Evolutionary conservation across 64 coral and sea anemone species (phyloP), one percentile per base, ranked within the genome.

Genomic region (Pachyseris speciosa): DNA sequence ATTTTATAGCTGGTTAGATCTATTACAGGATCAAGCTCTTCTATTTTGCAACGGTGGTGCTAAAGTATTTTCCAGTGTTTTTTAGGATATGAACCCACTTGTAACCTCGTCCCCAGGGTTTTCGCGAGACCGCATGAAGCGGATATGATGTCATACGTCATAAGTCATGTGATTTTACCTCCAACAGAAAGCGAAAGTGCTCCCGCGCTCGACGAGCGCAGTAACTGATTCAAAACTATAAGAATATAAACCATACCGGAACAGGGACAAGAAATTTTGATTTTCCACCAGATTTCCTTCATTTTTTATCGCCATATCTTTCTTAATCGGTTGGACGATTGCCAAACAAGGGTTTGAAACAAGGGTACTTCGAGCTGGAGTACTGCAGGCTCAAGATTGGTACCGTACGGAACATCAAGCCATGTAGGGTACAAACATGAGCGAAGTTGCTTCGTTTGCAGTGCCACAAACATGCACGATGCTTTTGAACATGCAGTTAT

Each of bases 401-500:
- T 38, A 7, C 37, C 4, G 10, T 50, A 9, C 12, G 9, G 32
- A 24, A 8, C 29, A 20, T 22, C 51, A 61, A 34, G 53, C 4
- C 7, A 24, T 15, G 33, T 55, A 33, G 28, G 7, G 25, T 7
- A 55, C 60, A 69, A 69, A 33, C 22, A 66, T 80, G 60, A 41
- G 22, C 58, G 20, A 11, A 57, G 52, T 60, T 87, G 22, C 58
- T 69, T 68, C 29, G 26, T 53, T 51, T 68, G 34, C 37, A 64
- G 52, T 88, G 72, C 53, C 74, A 50, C 50, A 92, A 93, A 40
- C 61, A 99, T 99, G 97, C 97, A 99, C 64, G 97, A 99, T 99
- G 97, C 97, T 38, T 99, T 99, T 95, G 97, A 99, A 69, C 86
- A 99, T 93, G 97, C 93, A 37, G 83, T 94, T 64, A 95, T 99